Percentiles rank a stretch among this genome's conserved stretches.
Conservation (phyloP, 2,113 vertebrate species). For the Gila orcuttii region DNA sequence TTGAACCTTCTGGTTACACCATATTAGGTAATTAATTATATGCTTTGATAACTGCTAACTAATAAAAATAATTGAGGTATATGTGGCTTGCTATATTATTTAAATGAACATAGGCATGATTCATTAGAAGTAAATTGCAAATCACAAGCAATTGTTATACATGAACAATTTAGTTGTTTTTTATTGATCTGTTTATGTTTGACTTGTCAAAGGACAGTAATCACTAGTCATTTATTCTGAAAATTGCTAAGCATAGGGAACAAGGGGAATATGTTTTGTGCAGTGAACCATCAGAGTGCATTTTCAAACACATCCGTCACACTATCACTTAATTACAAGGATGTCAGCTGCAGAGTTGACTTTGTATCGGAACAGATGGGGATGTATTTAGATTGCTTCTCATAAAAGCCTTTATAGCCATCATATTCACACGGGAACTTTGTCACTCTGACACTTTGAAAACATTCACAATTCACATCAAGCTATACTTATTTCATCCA, state of each 20-base stretch:
- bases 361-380: background rate
- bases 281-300: background rate
- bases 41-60: background rate
- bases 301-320: slow-evolving; percentile 9
- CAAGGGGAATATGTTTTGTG: slow-evolving; percentile 1
- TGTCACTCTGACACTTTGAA: background rate
- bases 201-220: background rate
- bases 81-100: background rate
- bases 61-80: background rate
- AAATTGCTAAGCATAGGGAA: background rate
- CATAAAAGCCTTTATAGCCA: slow-evolving; percentile 19
- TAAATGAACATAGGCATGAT: background rate
- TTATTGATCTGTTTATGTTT: background rate
- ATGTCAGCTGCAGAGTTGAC: slow-evolving; percentile 3
- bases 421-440: slow-evolving; percentile 11
- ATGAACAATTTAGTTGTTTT: background rate
- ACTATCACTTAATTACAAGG: slow-evolving; percentile 19
- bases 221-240: background rate
- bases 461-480: background rate
- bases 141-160: background rate
- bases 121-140: background rate
- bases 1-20: no score
- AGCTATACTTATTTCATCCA: slow-evolving; percentile 13
- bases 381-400: slow-evolving; percentile 4
- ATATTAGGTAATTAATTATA: no score